A percentile compares a stretch with the other conserved stretches of the same genome.
phyloP scores from a whole-genome alignment of 1,140 invertebrate species.

The Drosophila nigrodunni region DNA sequence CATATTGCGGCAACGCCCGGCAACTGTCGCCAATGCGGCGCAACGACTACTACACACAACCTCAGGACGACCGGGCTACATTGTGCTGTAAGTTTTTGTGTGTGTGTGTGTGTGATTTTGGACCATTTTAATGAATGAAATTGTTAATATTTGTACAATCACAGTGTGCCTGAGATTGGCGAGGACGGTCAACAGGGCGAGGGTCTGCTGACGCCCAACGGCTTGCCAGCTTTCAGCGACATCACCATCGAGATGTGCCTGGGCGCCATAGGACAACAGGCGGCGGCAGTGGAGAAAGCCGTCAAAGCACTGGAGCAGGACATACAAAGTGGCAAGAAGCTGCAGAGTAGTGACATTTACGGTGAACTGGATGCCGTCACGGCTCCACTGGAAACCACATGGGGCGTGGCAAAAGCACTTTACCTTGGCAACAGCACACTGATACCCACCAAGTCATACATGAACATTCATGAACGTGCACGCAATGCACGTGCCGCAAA shows the following conservation, averaged over 20 bases:
- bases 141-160: background rate
- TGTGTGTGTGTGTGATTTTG: too few relatives aligned
- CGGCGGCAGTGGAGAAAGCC: constrained; percentile 92
- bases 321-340: constrained; percentile 76
- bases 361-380: constrained; percentile 90
- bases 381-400: constrained; percentile 91
- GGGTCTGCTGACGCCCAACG: constrained; percentile 89
- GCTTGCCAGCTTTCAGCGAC: constrained; percentile 91
- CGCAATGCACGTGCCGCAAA: constrained; percentile 88
- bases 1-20: constrained; percentile 59
- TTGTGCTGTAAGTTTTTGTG: constrained; percentile 73
- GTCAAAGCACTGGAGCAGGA: constrained; percentile 85
- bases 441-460: constrained; percentile 91
- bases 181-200: constrained; percentile 91
- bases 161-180: constrained; percentile 95
- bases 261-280: constrained; percentile 91
- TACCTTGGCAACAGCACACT: constrained; percentile 92
- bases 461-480: constrained; percentile 90
- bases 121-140: background rate
- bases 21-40: constrained; percentile 35
- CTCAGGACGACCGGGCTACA: constrained; percentile 65
- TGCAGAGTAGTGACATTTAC: constrained; percentile 90
- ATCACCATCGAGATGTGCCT: constrained; percentile 93
- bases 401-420: constrained; percentile 93
- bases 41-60: constrained; percentile 63